Evolutionary conservation across 2,797 vertebrate genomes (phyloP).

Genomic region (Peromyscus nudipes): DNA sequence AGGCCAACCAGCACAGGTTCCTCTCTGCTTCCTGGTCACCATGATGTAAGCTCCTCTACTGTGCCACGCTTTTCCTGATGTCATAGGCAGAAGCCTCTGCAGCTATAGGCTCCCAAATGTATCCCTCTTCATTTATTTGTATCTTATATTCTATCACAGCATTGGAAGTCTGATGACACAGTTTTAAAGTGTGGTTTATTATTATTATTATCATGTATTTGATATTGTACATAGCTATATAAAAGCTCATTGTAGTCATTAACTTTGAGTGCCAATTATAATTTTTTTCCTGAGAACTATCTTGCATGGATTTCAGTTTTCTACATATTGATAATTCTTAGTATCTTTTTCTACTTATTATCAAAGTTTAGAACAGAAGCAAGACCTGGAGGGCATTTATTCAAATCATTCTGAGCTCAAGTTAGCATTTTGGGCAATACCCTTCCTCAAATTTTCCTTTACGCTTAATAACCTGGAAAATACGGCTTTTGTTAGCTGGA

Average conservation of each 20-base stretch:
- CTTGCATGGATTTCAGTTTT: background rate
- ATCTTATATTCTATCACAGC: background rate
- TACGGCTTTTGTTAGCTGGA: slow-evolving; percentile 49
- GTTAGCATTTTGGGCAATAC: slow-evolving; percentile 57
- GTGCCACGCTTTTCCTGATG: background rate
- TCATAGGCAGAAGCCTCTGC: background rate
- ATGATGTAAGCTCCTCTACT: background rate
- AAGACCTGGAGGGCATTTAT: slow-evolving; percentile 39
- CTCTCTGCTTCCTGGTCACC: background rate
- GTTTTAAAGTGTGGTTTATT: background rate
- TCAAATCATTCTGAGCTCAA: slow-evolving; percentile 60
- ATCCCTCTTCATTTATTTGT: background rate
- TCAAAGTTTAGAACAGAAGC: slow-evolving; percentile 43
- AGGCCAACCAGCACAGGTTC: background rate
- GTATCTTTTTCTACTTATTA: slow-evolving; percentile 7
- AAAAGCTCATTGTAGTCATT: background rate
- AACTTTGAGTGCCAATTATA: slow-evolving; percentile 31
- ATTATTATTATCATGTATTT: slow-evolving; percentile 46
- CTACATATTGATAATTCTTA: background rate
- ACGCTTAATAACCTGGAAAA: slow-evolving; percentile 69
- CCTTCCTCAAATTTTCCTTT: slow-evolving; percentile 60
- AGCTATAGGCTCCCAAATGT: background rate
- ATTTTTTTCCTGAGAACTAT: slow-evolving; percentile 16
- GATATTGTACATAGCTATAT: background rate
- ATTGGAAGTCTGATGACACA: background rate